Base-by-base conservation (phyloP, 2,797 vertebrate species). In the Rhinichthys osculus region DNA sequence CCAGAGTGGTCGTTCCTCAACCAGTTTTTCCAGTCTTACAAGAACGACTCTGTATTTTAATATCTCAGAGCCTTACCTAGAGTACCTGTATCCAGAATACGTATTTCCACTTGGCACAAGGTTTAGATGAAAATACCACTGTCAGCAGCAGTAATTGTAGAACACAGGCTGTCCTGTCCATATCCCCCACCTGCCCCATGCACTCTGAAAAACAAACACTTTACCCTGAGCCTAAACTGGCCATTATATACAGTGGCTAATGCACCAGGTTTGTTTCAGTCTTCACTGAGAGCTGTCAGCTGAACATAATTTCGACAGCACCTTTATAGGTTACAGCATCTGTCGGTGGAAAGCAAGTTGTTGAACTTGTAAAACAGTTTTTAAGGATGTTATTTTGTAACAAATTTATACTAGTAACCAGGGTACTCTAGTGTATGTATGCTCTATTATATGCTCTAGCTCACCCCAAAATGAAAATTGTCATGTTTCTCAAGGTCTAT, bases 121-220 rank as follows among this genome's bases (percentile, higher is more conserved):
- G 73, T 77, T 70, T 47, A 5, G 50, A 33, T 23, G 9, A 79
- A 47, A 21, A 78, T 13, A 21, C 23, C n/a, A 13, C 70, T 3
- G 57, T 84, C 81, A 69, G 76, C 86, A 67, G 47, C 52, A 40
- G 57, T 71, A 72, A 27, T 30, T 71, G 27, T 69, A 74, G n/a
- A 57, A 35, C 42, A 27, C 69, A 44, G 17, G n/a, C 23, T 52
- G 17, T 71, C 47, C 81, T 52, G 6, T 66, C 42, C 35, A 33
- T 13, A 54, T 7, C 52, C 72, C 35, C 54, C 44, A 54, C n/a
- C 38, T 30, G 23, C n/a, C 54, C 33, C 40, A 30, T 77, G 78
- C 57, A 17, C 62, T 77, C 82, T 64, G 74, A 54, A 66, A 47
- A 84, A 62, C 70, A 84, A 88, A 84, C 85, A 86, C 87, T 88